Conservation (phyloP, 2,797 vertebrate species). For the Lepilemur septentrionalis region DNA sequence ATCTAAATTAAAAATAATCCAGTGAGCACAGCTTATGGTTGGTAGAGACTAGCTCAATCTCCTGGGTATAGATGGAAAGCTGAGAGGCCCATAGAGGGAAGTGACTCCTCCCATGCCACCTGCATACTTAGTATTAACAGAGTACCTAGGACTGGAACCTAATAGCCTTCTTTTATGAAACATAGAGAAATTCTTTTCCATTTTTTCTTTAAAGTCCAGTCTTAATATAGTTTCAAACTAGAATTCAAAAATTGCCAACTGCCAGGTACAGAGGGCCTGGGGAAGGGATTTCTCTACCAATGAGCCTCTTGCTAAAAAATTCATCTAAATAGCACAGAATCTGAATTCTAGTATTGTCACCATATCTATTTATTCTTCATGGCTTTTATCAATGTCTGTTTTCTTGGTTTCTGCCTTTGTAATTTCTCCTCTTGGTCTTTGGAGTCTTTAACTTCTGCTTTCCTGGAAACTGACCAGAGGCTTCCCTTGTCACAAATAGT, state of each 20-base stretch:
- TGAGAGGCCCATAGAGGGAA: not conserved
- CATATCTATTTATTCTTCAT: not conserved
- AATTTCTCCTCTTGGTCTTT: not conserved
- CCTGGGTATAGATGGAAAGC: not conserved
- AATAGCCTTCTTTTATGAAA: not conserved
- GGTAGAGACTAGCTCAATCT: not conserved
- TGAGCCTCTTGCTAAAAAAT: not conserved
- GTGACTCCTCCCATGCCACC: not conserved
- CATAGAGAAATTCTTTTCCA: not conserved
- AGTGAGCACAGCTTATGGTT: not conserved
- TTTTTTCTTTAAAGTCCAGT: not conserved
- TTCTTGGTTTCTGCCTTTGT: not conserved
- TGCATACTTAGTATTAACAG: not conserved
- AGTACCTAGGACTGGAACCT: not conserved
- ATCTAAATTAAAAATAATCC: not conserved
- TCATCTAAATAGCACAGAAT: not conserved
- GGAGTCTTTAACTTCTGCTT: not conserved
- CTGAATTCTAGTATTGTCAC: not conserved
- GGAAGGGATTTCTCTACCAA: not conserved
- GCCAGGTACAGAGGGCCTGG: not conserved
- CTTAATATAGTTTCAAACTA: not conserved
- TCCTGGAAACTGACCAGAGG: not conserved
- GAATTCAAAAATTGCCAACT: not conserved
- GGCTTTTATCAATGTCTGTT: not conserved
- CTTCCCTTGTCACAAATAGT: not conserved